These are phyloP conservation scores for Ameiurus melas DNA, from an alignment of 2,113 vertebrate genomes.

Conservation along the genomic window DNA sequence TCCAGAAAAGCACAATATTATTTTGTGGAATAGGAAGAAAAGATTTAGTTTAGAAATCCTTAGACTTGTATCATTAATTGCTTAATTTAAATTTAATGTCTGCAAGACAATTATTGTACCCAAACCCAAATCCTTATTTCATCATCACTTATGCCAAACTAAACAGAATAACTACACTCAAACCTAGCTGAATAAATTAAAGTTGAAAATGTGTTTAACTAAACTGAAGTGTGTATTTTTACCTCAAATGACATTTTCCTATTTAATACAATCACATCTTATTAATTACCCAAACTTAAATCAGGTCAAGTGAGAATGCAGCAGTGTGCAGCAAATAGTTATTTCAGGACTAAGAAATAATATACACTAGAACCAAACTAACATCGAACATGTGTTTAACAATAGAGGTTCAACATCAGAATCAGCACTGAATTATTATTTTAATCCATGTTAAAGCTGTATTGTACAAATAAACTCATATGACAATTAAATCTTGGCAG, in stretches of 20 bases:
- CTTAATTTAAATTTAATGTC: neutral
- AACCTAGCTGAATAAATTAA: neutral
- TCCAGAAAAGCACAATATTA: neutral
- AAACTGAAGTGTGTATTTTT: neutral
- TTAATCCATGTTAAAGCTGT: no score
- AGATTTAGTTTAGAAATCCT: neutral
- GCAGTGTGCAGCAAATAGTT: neutral
- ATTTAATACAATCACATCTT: no score
- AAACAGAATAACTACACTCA: neutral
- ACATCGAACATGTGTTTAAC: neutral
- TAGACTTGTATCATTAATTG: neutral
- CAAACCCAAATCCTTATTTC: neutral
- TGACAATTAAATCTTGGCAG: no score
- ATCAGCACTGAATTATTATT: neutral
- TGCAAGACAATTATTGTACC: neutral
- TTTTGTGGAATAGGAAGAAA: neutral
- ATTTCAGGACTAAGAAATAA: neutral
- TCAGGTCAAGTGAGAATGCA: neutral
- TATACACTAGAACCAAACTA: neutral
- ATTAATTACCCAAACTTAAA: no score
- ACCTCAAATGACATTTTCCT: neutral
- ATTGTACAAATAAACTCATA: no score
- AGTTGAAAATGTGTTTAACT: neutral
- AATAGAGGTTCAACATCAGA: neutral
- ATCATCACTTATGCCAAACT: neutral